Evolutionary conservation across 2,888 invertebrate species (phyloP).

Genomic region (Lissonota sp.): DNA sequence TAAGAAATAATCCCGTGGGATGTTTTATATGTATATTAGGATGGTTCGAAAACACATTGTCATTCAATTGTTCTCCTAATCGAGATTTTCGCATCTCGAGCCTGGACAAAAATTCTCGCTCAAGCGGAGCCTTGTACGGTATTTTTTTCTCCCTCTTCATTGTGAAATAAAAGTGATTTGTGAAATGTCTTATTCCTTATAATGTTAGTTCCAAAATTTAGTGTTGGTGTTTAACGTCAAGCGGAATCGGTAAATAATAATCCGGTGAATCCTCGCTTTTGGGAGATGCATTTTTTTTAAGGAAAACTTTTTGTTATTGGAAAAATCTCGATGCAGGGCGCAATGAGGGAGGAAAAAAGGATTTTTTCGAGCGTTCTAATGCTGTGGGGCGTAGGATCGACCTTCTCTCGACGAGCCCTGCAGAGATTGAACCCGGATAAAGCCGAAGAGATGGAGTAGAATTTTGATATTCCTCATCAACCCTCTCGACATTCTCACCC

Average conservation of each 20-base stretch:
- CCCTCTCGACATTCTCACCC: conserved; percentile 8
- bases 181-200: no score
- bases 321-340: no score
- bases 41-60: conserved; percentile 9
- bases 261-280: no score
- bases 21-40: conserved; percentile 4
- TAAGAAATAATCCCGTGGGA: conserved; percentile 10
- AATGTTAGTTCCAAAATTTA: no score
- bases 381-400: conserved; percentile 33
- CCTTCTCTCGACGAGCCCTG: not conserved
- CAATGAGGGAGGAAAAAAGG: no score
- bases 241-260: conserved; percentile 6
- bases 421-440: conserved; percentile 57
- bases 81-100: no score
- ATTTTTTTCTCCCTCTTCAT: not conserved
- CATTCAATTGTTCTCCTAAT: no score
- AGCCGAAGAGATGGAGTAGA: not conserved
- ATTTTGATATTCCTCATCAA: conserved; percentile 25
- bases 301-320: no score
- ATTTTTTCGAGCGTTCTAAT: not conserved
- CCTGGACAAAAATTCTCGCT: no score
- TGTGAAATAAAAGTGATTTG: not conserved
- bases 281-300: no score
- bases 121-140: no score
- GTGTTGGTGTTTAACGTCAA: conserved; percentile 58